A percentile compares a stretch with the other conserved stretches of the same genome.
Conservation (phyloP, 2,113 vertebrate genomes). For the Sebastes fasciatus region DNA sequence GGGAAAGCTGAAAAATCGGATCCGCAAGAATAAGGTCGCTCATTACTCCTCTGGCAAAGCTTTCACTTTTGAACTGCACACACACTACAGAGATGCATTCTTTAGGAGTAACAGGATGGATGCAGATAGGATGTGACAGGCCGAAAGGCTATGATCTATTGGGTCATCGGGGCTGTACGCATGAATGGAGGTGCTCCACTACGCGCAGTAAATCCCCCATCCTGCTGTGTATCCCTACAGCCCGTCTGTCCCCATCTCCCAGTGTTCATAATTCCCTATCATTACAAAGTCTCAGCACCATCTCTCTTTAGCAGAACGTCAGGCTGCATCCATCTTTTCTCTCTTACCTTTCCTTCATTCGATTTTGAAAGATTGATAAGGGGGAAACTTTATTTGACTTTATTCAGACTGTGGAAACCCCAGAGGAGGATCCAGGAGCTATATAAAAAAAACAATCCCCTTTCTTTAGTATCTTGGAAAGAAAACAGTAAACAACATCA, state of each 20-base stretch:
- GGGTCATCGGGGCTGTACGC: constrained; percentile 67
- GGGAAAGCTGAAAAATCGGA: constrained; percentile 39
- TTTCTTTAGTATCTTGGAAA: neutral
- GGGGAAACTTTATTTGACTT: constrained; percentile 24
- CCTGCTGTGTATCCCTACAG: constrained; percentile 49
- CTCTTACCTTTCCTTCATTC: neutral
- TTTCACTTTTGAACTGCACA: constrained; percentile 46
- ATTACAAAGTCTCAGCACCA: constrained; percentile 23
- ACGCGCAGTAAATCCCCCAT: constrained; percentile 56
- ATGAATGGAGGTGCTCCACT: constrained; percentile 68
- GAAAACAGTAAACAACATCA: neutral
- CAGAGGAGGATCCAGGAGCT: neutral
- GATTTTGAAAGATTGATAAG: constrained; percentile 17
- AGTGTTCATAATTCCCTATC: constrained; percentile 41
- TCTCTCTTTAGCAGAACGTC: constrained; percentile 19
- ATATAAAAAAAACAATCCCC: neutral
- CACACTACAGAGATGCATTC: constrained; percentile 51
- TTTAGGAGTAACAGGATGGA: constrained; percentile 67
- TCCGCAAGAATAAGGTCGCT: constrained; percentile 26
- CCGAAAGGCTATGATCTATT: constrained; percentile 61
- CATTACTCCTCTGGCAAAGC: constrained; percentile 42
- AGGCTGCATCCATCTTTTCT: constrained; percentile 20
- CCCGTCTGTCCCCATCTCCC: constrained; percentile 39
- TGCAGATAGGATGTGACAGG: constrained; percentile 61
- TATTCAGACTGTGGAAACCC: constrained; percentile 11